These are phyloP conservation scores for Sterna hirundo DNA, from an alignment of 2,113 vertebrate genomes.

Conservation along the genomic window DNA sequence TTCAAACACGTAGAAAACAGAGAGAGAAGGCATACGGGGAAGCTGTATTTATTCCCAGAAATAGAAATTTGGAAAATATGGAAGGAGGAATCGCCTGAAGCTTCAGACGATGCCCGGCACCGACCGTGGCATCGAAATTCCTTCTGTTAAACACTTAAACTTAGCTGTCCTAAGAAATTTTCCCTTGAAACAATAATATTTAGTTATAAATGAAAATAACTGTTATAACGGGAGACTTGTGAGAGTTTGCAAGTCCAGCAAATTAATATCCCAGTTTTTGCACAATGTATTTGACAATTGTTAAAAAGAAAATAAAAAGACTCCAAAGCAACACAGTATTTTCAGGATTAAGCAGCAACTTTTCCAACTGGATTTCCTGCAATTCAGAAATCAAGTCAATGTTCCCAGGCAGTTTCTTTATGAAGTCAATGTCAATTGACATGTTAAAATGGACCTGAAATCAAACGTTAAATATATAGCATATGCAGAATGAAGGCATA, in stretches of 20 bases:
- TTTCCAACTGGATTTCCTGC: neutral
- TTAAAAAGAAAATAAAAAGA: neutral
- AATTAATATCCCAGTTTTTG: neutral
- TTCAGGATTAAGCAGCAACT: neutral
- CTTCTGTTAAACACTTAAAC: neutral
- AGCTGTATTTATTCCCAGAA: neutral
- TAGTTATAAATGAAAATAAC: neutral
- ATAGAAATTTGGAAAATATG: neutral
- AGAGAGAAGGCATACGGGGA: neutral
- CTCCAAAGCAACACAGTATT: neutral
- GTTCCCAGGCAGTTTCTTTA: neutral
- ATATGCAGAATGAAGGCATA: neutral
- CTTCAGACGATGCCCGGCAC: neutral
- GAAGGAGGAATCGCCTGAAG: neutral
- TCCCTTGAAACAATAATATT: neutral
- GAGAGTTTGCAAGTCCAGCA: neutral
- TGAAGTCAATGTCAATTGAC: neutral
- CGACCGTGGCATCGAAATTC: accelerated
- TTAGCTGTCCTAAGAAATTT: neutral
- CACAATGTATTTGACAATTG: neutral
- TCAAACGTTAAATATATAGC: neutral
- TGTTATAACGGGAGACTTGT: neutral
- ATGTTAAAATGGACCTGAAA: neutral
- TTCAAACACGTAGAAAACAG: neutral
- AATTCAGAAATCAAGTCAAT: neutral